Percentiles rank a stretch among this genome's conserved stretches.
Evolutionary conservation across 2,888 invertebrate species (phyloP).

Genomic region (Parnassius apollo): DNA sequence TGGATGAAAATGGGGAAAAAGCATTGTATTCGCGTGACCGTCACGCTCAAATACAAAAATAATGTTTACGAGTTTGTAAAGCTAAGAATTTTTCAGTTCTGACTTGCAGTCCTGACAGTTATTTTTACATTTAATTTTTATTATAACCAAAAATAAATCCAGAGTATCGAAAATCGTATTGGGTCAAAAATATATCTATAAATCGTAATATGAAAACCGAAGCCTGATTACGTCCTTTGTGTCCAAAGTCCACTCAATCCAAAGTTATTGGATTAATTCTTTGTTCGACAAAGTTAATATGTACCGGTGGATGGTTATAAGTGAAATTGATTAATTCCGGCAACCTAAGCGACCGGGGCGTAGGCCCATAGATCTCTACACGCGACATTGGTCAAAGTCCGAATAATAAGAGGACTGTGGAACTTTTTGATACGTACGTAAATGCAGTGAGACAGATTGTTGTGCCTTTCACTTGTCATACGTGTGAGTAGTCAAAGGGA

Average conservation of each 20-base stretch:
- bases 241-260: slow-evolving; percentile 26
- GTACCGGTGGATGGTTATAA: slow-evolving; percentile 48
- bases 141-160: too few relatives aligned
- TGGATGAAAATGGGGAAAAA: too few relatives aligned
- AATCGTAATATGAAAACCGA: slow-evolving; percentile 26
- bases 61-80: too few relatives aligned
- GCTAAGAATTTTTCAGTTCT: too few relatives aligned
- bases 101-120: too few relatives aligned
- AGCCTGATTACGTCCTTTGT: slow-evolving; percentile 29
- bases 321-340: slow-evolving; percentile 58
- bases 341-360: slow-evolving; percentile 31
- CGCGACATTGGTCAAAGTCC: slow-evolving; percentile 64
- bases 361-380: slow-evolving; percentile 31
- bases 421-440: slow-evolving; percentile 59
- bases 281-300: slow-evolving; percentile 40
- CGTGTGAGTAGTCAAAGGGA: slow-evolving; percentile 61
- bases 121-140: too few relatives aligned
- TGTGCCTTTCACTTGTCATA: slow-evolving; percentile 47
- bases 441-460: slow-evolving; percentile 55
- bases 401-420: slow-evolving; percentile 41
- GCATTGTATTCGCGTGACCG: too few relatives aligned
- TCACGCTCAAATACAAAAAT: too few relatives aligned
- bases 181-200: slow-evolving; percentile 11
- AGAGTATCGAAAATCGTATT: not conserved
- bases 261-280: slow-evolving; percentile 36